Conservation (phyloP, 2,113 vertebrate genomes). For the Cairina moschata region DNA sequence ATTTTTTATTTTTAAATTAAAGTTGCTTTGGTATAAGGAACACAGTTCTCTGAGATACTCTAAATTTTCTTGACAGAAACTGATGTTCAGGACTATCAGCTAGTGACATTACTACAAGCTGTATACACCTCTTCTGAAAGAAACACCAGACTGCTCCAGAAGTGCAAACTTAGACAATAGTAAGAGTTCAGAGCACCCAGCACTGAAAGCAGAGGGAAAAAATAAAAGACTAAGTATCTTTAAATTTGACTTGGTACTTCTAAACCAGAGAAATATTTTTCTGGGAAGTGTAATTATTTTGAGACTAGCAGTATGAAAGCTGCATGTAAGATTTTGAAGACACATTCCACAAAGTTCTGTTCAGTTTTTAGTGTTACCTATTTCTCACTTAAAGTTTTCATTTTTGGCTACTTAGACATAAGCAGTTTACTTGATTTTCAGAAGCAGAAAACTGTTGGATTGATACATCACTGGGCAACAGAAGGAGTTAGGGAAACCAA, state of each 20-base stretch:
- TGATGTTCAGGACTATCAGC: neutral
- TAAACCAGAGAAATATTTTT: neutral
- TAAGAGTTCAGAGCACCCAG: neutral
- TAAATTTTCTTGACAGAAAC: neutral
- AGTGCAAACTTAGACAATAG: neutral
- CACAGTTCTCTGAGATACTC: neutral
- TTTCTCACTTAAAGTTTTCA: neutral
- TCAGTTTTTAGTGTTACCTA: neutral
- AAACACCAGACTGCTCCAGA: accelerated
- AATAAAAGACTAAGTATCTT: neutral
- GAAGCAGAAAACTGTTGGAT: neutral
- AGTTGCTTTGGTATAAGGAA: neutral
- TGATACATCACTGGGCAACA: accelerated
- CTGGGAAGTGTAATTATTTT: neutral
- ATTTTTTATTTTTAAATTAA: neutral
- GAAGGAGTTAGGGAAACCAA: neutral
- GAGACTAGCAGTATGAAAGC: neutral
- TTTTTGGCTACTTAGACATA: neutral
- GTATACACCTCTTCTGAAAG: neutral
- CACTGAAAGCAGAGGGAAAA: neutral
- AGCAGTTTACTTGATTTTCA: neutral
- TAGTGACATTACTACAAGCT: neutral
- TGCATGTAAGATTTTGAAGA: neutral
- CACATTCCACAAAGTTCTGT: neutral
- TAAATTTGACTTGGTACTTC: neutral